phyloP scores from a whole-genome alignment of 2,888 invertebrate species.

The Nipponacmea schrenckii region DNA sequence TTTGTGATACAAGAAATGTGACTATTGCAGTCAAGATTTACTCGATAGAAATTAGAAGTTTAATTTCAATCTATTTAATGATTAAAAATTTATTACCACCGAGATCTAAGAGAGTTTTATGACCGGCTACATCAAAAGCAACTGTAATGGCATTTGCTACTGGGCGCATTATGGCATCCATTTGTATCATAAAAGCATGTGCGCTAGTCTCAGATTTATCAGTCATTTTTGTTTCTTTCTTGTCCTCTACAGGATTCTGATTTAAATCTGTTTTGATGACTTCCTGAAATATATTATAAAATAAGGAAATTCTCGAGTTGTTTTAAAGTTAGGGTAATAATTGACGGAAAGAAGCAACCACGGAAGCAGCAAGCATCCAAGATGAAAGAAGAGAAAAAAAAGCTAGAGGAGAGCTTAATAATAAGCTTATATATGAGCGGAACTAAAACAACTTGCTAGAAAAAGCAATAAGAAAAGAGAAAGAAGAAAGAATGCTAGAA shows the following conservation, averaged over 20 bases:
- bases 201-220: constrained; percentile 24
- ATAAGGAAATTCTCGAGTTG: neutral
- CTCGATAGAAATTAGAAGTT: too few species aligned
- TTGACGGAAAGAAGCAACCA: too few species aligned
- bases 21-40: too few species aligned
- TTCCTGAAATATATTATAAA: neutral
- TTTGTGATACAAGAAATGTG: too few species aligned
- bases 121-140: constrained; percentile 50
- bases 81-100: constrained; percentile 40
- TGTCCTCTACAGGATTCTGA: constrained; percentile 11
- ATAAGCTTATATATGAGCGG: too few species aligned
- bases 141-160: constrained; percentile 40
- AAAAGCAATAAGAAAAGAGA: too few species aligned
- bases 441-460: too few species aligned
- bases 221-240: neutral
- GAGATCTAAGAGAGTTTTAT: constrained; percentile 47
- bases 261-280: neutral
- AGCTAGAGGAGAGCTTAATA: neutral
- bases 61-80: too few species aligned
- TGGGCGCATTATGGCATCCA: constrained; percentile 45
- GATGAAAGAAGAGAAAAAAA: neutral
- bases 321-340: too few species aligned
- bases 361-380: too few species aligned
- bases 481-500: too few species aligned
- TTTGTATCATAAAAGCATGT: constrained; percentile 44